Evolutionary conservation across 2,888 invertebrate species (phyloP), one percentile per base, ranked within the genome.

Genomic region (Thymelicus lineola): DNA sequence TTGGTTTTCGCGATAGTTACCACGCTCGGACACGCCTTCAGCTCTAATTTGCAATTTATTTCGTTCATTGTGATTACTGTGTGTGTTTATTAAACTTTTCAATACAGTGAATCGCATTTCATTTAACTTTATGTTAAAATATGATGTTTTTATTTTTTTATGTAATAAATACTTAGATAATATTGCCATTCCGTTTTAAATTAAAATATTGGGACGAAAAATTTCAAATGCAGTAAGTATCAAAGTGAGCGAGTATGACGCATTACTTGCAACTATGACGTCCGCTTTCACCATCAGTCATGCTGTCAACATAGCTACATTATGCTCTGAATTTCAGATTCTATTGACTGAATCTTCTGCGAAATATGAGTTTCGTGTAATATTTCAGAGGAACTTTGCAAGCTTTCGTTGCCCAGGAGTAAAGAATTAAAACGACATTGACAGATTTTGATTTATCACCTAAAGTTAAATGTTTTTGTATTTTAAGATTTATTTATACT

Each of bases 191-290:
- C 5, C 10, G 20, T 1, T 9, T 1, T 20, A 20, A 53, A 53
- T 53, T 50, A 53, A 7, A 48, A 62, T 20, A 50, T 53, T 48
- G 15, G 36, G 50, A 17, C 36, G 48, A 63, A 50, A 63, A 38
- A 12, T 62, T 50, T 36, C 36, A 48, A 48, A 62, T 46, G 48
- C 36, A 20, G 42, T 42, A 14, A 35, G 12, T 12, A 14, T 71
- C 71, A 59, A 70, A 69, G 63, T 70, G 42, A 72, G 68, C 72
- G 76, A 77, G 73, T 76, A 76, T 78, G 78, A 78, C 77, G 76
- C 76, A 75, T 77, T 72, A 67, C 70, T 55, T 61, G 71, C 68
- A 68, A 68, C 69, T 64, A 64, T 72, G 75, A 73, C 70, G 72
- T 63, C 36, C 72, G 60, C 66, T 70, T 74, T 74, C 74, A 45